Base-by-base conservation (phyloP, 2,888 invertebrate genomes). In the Anagyrus pseudococci region DNA sequence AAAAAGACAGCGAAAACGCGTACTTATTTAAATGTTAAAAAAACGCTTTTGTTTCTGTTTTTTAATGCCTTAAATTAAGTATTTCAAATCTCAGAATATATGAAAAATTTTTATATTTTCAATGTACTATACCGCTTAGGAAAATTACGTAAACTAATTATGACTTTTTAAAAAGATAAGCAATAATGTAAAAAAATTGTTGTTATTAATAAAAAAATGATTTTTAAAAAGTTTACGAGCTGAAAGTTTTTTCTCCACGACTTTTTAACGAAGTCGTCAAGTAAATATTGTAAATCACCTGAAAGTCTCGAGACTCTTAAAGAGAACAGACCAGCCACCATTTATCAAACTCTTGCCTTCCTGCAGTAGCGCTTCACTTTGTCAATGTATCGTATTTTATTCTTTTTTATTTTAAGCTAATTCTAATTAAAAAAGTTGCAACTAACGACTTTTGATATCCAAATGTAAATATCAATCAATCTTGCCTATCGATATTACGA, bases 391-490 rank as follows among this genome's bases (percentile, higher is more conserved):
- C 33, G 23, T 46, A 23, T 44, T 33, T 33, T 43, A 52, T 50
- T 41, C 17, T 1, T 20, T 46, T 23, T 46, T 52, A 29, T 59
- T 49, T 52, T n/a, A n/a, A n/a, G 25, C 20, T 49, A 50, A 50
- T 58, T 40, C 20, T 59, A 23, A 47, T 47, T 47, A 53, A 20
- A 26, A 47, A 53, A 59, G 26, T 53, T 26, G 22, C 13, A 25
- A 3, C 41, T 53, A 41, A 59, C 41, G 40, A 59, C 17, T 44
- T 53, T 33, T 50, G 19, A 20, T 37, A 23, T 25, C 1, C 2
- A 47, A 47, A 48, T 53, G 20, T 41, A 13, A 59, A 40, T 59
- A 26, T 20, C 48, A 47, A 59, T 54, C 20, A 53, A 59, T 54
- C 22, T 54, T 22, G 26, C 20, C 47, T 59, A 26, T 26, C 53